A percentile compares a stretch with the other conserved stretches of the same genome.
Evolutionary conservation across 2,113 vertebrate species (phyloP).

Genomic region (Felis catus): F.catus_Fca126_mat1.0 CM031415.1:17945001-17945500

Average conservation of each 20-base stretch:
- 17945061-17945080: background rate
- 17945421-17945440: constrained; percentile 41
- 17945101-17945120: background rate
- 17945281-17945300: background rate
- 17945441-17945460: background rate
- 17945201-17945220: background rate
- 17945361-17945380: background rate
- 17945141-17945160: background rate
- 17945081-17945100: background rate
- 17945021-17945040: background rate
- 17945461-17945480: constrained; percentile 1
- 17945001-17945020: background rate
- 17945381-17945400: background rate
- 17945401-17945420: background rate
- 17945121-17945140: background rate
- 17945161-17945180: background rate
- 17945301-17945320: background rate
- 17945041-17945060: background rate
- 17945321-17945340: constrained; percentile 30
- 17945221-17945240: background rate
- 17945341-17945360: constrained; percentile 45
- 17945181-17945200: background rate
- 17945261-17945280: background rate
- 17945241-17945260: background rate
- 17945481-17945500: constrained; percentile 18